phyloP scores from a whole-genome alignment of 2,797 vertebrate species.

The Trachops cirrhosus region DNA sequence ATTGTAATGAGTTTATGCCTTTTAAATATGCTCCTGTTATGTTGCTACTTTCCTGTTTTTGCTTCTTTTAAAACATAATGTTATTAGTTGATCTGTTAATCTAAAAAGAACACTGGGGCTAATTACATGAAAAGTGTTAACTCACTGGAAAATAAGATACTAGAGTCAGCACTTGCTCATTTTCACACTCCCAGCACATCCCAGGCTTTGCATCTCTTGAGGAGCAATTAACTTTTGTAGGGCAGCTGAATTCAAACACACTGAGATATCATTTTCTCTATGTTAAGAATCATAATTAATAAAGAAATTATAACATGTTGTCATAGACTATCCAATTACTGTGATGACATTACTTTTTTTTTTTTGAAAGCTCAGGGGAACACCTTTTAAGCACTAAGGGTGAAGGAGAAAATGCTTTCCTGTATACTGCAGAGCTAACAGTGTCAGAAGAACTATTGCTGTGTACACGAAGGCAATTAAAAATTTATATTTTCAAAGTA shows the following conservation, averaged over 20 bases:
- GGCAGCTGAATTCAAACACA: conserved; percentile 74
- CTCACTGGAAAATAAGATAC: conserved; percentile 72
- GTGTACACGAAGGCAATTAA: background rate
- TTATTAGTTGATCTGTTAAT: conserved; percentile 77
- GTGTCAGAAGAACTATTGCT: conserved; percentile 2
- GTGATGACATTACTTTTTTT: conserved; percentile 68
- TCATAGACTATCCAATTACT: conserved; percentile 76
- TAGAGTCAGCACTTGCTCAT: conserved; percentile 78
- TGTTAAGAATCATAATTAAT: conserved; percentile 80
- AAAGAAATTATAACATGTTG: conserved; percentile 78
- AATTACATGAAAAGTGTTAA: conserved; percentile 80
- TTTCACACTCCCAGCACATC: conserved; percentile 70
- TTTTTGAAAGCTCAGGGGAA: conserved; percentile 70
- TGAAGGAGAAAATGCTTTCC: conserved; percentile 31
- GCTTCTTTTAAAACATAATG: conserved; percentile 67
- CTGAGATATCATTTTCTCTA: conserved; percentile 68
- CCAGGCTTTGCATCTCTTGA: conserved; percentile 72
- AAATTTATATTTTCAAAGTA: background rate
- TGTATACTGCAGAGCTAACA: background rate
- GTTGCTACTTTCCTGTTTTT: conserved; percentile 19
- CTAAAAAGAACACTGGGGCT: conserved; percentile 68
- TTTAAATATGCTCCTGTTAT: conserved; percentile 48
- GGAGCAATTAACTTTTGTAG: conserved; percentile 81
- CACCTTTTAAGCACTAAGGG: conserved; percentile 50
- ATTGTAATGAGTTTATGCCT: conserved; percentile 51